phyloP scores from a whole-genome alignment of 2,113 vertebrate genomes.

The Oenanthe melanoleuca region DNA sequence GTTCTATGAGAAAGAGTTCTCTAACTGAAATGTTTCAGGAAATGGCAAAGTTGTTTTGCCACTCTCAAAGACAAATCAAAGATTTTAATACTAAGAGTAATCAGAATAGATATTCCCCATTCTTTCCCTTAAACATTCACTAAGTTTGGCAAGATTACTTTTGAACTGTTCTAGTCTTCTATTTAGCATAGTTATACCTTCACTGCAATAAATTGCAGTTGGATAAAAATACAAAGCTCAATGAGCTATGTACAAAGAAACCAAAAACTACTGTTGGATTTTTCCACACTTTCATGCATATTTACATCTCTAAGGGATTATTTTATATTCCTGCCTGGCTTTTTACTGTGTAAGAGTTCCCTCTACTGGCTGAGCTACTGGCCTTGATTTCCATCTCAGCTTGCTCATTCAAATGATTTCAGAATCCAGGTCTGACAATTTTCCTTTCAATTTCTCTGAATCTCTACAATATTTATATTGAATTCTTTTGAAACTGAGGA shows the following conservation, averaged over 20 bases:
- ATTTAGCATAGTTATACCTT: not conserved
- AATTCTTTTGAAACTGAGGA: not conserved
- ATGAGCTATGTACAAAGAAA: not conserved
- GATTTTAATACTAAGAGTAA: not conserved
- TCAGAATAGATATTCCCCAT: not conserved
- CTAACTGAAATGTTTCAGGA: not conserved
- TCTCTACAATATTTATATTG: not conserved
- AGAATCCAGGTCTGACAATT: not conserved
- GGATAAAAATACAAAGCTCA: not conserved
- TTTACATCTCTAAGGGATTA: not conserved
- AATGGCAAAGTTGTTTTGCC: not conserved
- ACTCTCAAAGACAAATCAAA: not conserved
- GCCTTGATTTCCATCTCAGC: not conserved
- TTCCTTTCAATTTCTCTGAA: not conserved
- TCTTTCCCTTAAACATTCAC: not conserved
- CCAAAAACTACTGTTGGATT: not conserved
- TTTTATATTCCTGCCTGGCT: not conserved
- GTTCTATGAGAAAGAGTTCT: not conserved
- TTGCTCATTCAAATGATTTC: not conserved
- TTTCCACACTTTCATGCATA: not conserved
- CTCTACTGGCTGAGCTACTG: slow-evolving; percentile 54
- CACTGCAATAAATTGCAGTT: not conserved
- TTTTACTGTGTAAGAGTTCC: slow-evolving; percentile 46
- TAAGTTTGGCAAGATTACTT: not conserved
- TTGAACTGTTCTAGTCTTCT: not conserved